These are phyloP conservation scores for Ectropis crepuscularia DNA, from an alignment of 2,888 invertebrate genomes.

Conservation along the genomic window DNA sequence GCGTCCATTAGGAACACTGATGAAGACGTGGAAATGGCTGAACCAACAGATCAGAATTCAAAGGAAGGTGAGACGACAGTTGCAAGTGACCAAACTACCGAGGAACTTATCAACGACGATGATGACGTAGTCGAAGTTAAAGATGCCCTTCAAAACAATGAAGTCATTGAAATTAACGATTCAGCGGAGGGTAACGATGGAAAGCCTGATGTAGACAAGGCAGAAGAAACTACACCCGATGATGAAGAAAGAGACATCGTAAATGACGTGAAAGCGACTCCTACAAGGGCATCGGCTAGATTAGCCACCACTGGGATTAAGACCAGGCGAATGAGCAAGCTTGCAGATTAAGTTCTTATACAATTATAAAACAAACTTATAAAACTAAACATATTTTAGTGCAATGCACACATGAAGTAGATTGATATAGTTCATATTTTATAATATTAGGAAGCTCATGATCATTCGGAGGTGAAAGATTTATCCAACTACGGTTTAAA, in stretches of 20 bases:
- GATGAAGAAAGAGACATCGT: neutral
- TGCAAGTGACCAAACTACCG: constrained; percentile 1
- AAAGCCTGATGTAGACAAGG: constrained; percentile 23
- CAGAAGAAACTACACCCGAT: neutral
- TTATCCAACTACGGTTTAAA: too few species aligned
- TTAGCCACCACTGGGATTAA: constrained; percentile 60
- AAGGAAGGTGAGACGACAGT: neutral
- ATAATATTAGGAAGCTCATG: too few species aligned
- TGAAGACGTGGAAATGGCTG: constrained; percentile 1
- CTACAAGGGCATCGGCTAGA: constrained; percentile 56
- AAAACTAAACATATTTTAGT: too few species aligned
- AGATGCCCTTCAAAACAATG: constrained; percentile 16
- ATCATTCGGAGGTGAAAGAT: too few species aligned
- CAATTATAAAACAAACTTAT: too few species aligned
- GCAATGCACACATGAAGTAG: too few species aligned
- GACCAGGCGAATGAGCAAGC: constrained; percentile 65
- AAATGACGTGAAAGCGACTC: constrained; percentile 53
- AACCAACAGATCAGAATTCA: neutral
- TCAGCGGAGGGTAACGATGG: constrained; percentile 10
- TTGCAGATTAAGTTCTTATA: constrained; percentile 50
- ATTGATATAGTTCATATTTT: too few species aligned
- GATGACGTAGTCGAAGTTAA: neutral
- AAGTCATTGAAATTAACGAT: constrained; percentile 8
- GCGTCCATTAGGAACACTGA: constrained; percentile 55
- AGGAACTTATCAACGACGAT: neutral